phyloP scores from a whole-genome alignment of 2,888 invertebrate species.

The Agonopterix heracliana region DNA sequence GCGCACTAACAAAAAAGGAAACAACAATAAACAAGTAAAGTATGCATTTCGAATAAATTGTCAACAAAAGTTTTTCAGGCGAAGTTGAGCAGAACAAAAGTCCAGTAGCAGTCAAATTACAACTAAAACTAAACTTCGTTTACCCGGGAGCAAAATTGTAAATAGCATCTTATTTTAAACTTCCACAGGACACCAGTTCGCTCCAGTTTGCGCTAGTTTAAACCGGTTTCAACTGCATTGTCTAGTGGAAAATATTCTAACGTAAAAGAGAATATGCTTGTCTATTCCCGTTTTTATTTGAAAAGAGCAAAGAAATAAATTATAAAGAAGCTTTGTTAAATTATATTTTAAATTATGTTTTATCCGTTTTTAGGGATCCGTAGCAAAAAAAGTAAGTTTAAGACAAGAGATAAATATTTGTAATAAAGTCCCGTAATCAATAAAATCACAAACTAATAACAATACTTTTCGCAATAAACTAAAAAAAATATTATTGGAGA shows the following conservation, averaged over 20 bases:
- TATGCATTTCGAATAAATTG: no score
- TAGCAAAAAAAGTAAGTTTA: not conserved
- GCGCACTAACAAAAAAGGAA: no score
- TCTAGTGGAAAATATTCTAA: slow-evolving; percentile 1
- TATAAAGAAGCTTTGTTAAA: not conserved
- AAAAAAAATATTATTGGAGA: no score
- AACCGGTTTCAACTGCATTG: slow-evolving; percentile 3
- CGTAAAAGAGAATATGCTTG: not conserved
- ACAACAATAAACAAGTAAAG: not conserved
- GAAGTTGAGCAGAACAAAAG: not conserved
- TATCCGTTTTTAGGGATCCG: not conserved
- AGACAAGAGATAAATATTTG: not conserved
- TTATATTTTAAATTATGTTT: not conserved
- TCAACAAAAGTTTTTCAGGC: not conserved
- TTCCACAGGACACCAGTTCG: slow-evolving; percentile 5
- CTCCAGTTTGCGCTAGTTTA: slow-evolving; percentile 2
- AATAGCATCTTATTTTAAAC: slow-evolving; percentile 10
- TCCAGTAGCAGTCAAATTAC: not conserved
- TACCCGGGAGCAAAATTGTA: slow-evolving; percentile 4
- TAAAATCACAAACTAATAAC: not conserved
- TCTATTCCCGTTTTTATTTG: not conserved
- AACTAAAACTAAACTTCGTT: slow-evolving; percentile 2
- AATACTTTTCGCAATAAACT: not conserved
- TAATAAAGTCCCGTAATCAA: not conserved
- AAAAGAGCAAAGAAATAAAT: not conserved